phyloP scores from a whole-genome alignment of 2,797 vertebrate genomes.

The Amphiprion clarkii region DNA sequence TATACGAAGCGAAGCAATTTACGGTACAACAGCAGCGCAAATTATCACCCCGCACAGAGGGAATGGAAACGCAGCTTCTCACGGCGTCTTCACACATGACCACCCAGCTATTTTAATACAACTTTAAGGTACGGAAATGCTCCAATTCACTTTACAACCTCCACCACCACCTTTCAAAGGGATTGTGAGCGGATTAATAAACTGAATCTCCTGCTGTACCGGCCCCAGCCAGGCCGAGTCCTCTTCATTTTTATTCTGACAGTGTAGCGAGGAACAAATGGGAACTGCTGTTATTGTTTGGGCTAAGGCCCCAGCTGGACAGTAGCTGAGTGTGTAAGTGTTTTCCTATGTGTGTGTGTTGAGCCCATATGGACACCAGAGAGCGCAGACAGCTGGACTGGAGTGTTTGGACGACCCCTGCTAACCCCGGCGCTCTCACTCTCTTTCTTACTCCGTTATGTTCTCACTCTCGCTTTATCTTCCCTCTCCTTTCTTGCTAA shows the following conservation, averaged over 20 bases:
- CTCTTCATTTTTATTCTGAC: constrained; percentile 67
- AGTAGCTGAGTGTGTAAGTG: constrained; percentile 59
- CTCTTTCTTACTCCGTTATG: constrained; percentile 27
- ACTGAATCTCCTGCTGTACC: constrained; percentile 24
- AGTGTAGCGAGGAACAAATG: constrained; percentile 57
- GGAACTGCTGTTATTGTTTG: constrained; percentile 71
- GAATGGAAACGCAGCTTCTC: constrained; percentile 2
- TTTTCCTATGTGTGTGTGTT: constrained; percentile 31
- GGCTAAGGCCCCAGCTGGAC: constrained; percentile 71
- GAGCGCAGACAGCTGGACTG: constrained; percentile 67
- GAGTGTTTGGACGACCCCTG: constrained; percentile 66
- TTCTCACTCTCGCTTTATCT: constrained; percentile 50
- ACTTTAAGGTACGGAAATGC: constrained; percentile 18
- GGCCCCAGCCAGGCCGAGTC: neutral
- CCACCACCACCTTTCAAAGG: constrained; percentile 5
- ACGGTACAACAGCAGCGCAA: neutral
- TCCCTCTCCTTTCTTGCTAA: constrained; percentile 45
- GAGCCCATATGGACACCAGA: constrained; percentile 73
- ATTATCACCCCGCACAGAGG: constrained; percentile 4
- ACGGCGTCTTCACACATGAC: neutral
- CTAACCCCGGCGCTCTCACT: constrained; percentile 30
- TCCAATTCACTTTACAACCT: constrained; percentile 20
- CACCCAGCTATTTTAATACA: constrained; percentile 11
- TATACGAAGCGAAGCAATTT: constrained; percentile 32
- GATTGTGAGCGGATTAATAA: constrained; percentile 44